Conservation (phyloP, 35 echinoderm and acorn worm species). For the Amphiura filiformis region DNA sequence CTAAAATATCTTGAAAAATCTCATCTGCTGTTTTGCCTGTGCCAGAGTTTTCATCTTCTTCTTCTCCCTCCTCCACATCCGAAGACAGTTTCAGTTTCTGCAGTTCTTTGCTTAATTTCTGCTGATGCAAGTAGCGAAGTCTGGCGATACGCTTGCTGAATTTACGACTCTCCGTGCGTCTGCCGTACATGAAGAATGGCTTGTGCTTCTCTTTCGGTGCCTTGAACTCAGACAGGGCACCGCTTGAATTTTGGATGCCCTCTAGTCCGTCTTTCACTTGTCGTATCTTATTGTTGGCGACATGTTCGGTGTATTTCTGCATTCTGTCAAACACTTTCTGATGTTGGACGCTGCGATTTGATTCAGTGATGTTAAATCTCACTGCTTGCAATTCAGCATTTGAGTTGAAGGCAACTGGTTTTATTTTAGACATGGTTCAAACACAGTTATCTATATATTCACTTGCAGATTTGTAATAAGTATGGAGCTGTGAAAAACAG, state of each 20-base stretch:
- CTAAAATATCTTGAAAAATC: conserved; percentile 63
- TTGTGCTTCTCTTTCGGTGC: conserved; percentile 24
- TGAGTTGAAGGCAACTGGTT: conserved; percentile 48
- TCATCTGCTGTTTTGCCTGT: conserved; percentile 41
- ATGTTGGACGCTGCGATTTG: conserved; percentile 48
- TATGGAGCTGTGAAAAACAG: too few relatives aligned
- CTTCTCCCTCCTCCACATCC: not conserved
- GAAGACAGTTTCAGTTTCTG: not conserved
- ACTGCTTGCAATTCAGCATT: conserved; percentile 53
- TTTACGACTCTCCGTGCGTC: conserved; percentile 65
- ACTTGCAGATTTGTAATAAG: too few relatives aligned
- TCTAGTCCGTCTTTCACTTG: conserved; percentile 46
- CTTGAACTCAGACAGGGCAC: conserved; percentile 23
- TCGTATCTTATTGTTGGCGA: conserved; percentile 67
- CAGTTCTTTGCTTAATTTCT: not conserved
- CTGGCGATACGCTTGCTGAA: conserved; percentile 66
- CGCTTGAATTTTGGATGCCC: conserved; percentile 44
- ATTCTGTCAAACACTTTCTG: conserved; percentile 37
- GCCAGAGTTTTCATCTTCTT: too few relatives aligned
- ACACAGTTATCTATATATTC: not conserved
- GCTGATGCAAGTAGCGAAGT: conserved; percentile 70
- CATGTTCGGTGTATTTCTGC: conserved; percentile 56
- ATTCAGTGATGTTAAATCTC: conserved; percentile 64
- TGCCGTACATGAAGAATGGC: conserved; percentile 80
- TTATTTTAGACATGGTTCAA: not conserved